Evolutionary conservation across 2,113 vertebrate genomes (phyloP).

Genomic region (Thamnaconus septentrionalis): DNA sequence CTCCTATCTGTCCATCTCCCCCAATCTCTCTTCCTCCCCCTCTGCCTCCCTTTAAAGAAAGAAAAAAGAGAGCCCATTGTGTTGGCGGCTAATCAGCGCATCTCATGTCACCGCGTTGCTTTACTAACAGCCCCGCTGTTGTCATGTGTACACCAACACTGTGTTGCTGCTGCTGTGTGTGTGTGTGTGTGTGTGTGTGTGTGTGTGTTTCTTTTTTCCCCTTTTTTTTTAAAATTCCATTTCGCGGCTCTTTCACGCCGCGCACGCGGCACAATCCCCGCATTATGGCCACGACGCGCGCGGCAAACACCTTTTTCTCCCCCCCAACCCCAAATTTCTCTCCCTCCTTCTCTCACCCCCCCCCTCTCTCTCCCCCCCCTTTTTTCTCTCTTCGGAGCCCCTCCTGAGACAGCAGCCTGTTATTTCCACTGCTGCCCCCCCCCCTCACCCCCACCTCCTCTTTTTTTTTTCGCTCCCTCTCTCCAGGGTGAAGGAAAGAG

Average conservation of each 20-base stretch:
- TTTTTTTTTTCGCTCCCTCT: conserved; percentile 56
- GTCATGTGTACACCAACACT: conserved; percentile 14
- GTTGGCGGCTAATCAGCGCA: conserved; percentile 67
- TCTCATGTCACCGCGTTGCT: conserved; percentile 57
- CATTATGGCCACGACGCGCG: conserved; percentile 28
- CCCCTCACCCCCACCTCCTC: conserved; percentile 26
- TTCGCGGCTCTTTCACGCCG: background rate
- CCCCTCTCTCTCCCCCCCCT: conserved; percentile 42
- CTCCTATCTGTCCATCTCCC: conserved; percentile 72
- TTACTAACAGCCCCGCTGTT: conserved; percentile 11
- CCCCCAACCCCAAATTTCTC: conserved; percentile 37
- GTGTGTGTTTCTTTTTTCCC: background rate
- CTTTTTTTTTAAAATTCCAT: conserved; percentile 5
- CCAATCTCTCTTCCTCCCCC: conserved; percentile 69
- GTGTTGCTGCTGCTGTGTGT: conserved; percentile 4
- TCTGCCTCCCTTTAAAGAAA: conserved; percentile 66
- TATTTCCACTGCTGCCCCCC: conserved; percentile 74
- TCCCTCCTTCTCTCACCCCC: conserved; percentile 29
- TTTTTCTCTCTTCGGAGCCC: conserved; percentile 48
- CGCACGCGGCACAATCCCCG: conserved; percentile 38
- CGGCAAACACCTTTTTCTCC: conserved; percentile 49
- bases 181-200: background rate
- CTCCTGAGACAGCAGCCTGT: conserved; percentile 74
- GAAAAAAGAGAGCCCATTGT: conserved; percentile 71
- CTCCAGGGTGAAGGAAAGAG: conserved; percentile 78